Evolutionary conservation across 1,140 invertebrate genomes (phyloP).

Genomic region (Pogonognathellus flavescens): DNA sequence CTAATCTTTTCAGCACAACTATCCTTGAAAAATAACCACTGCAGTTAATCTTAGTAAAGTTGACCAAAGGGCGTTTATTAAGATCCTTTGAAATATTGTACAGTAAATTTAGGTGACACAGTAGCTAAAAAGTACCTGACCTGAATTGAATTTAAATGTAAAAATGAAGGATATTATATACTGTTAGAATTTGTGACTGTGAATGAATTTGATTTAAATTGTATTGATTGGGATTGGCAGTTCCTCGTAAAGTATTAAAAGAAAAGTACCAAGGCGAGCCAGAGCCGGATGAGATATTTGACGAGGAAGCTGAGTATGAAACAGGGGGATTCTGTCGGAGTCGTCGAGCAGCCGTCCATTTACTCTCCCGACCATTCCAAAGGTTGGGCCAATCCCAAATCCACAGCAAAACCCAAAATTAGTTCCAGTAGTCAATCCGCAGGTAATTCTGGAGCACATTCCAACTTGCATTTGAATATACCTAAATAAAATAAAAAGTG

Average conservation of each 20-base stretch:
- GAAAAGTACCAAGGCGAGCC: conserved; percentile 80
- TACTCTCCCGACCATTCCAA: conserved; percentile 64
- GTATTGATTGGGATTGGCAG: conserved; percentile 72
- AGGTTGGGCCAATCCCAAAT: conserved; percentile 69
- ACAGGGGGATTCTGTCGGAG: conserved; percentile 67
- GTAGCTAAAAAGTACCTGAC: too few species aligned
- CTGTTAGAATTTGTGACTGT: too few species aligned
- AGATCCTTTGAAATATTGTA: too few species aligned
- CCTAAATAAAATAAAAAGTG: too few species aligned
- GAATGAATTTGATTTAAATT: too few species aligned
- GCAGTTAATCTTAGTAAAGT: too few species aligned
- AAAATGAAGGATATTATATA: too few species aligned
- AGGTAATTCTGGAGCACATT: too few species aligned
- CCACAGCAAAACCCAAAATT: conserved; percentile 68
- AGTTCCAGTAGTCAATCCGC: conserved; percentile 32
- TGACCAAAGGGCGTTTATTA: too few species aligned
- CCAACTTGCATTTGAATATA: background rate
- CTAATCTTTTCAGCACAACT: background rate
- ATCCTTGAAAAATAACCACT: too few species aligned
- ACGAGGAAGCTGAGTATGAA: conserved; percentile 71
- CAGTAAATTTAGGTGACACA: too few species aligned
- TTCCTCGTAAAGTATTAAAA: conserved; percentile 84
- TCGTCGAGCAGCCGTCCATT: conserved; percentile 73
- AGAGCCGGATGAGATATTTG: conserved; percentile 78
- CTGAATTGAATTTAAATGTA: too few species aligned